These are phyloP conservation scores for Neotragus pygmaeus DNA, from an alignment of 2,113 vertebrate species.

Conservation along the genomic window DNA sequence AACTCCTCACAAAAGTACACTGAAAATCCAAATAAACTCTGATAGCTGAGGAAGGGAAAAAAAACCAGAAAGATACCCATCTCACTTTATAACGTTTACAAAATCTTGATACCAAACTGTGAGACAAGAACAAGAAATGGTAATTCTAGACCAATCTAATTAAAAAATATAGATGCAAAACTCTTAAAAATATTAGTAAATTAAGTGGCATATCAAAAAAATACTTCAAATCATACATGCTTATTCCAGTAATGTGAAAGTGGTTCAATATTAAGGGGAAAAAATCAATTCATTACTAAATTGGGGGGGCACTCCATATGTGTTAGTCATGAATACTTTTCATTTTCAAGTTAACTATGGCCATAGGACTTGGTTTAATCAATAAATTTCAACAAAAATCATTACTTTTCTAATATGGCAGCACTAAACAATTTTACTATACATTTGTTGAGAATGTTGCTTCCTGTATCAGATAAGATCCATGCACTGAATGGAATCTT, in stretches of 20 bases:
- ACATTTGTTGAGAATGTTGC: neutral
- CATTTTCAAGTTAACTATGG: conserved; percentile 2
- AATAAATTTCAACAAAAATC: neutral
- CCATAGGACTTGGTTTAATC: neutral
- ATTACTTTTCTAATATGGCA: neutral
- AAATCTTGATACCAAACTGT: neutral
- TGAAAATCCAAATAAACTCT: neutral
- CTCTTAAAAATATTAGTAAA: conserved; percentile 8
- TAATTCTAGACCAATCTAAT: neutral
- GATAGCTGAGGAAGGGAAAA: neutral
- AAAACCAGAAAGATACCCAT: neutral
- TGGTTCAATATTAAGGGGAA: neutral
- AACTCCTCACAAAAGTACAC: neutral
- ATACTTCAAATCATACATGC: neutral
- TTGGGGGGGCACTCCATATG: neutral
- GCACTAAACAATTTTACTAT: neutral
- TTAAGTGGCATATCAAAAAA: neutral
- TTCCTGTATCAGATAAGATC: neutral
- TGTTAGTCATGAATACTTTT: neutral
- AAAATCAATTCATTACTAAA: neutral
- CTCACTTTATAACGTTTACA: neutral
- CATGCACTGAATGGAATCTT: neutral
- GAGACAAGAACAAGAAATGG: neutral
- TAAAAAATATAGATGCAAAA: neutral
- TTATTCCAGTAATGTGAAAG: neutral